Evolutionary conservation across 2,113 vertebrate genomes (phyloP), one percentile per base, ranked within the genome.

Genomic region (Zosterops hypoxanthus): DNA sequence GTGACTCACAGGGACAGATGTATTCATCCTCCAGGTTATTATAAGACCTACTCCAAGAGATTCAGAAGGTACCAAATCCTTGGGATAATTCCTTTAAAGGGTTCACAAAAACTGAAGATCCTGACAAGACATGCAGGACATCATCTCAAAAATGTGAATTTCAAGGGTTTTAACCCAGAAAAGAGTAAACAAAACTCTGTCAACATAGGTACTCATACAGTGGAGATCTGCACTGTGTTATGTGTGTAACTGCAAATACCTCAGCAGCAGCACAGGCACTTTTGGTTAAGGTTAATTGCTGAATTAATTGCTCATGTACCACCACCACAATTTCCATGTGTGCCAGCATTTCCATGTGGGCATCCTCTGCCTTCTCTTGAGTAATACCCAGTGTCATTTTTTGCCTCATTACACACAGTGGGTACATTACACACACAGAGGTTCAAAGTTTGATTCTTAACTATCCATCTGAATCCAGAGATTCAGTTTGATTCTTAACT

Each of bases 121-220:
- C 33, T 70, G 60, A 42, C 6, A 42, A 66, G 33, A 33, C 15
- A 24, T 31, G 60, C 36, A 76, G 46, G 49, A 47, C 1, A 1
- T 41, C 5, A 61, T 8, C 46, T 61, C 57, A 65, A 79, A 89
- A 92, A 80, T 5, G 11, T 17, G 25, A 33, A 57, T 59, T 46
- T 39, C 57, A n/a, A 83, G 39, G 41, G 34, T 34, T 60, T 84
- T 57, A 76, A 68, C 16, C 28, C 36, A 41, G 56, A 52, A 80
- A 82, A 52, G 52, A 81, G 49, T 18, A 31, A 92, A 78, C 2
- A 46, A 85, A 83, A 64, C 56, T 15, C 56, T 15, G 42, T 66
- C 29, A 47, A 7, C 0, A 19, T 10, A 60, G 41, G 19, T 13
- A n/a, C 19, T 12, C 2, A 11, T 9, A 23, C 2, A 20, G 59